Evolutionary conservation across 2,888 invertebrate species (phyloP).

Genomic region (Nephrotoma appendiculata): DNA sequence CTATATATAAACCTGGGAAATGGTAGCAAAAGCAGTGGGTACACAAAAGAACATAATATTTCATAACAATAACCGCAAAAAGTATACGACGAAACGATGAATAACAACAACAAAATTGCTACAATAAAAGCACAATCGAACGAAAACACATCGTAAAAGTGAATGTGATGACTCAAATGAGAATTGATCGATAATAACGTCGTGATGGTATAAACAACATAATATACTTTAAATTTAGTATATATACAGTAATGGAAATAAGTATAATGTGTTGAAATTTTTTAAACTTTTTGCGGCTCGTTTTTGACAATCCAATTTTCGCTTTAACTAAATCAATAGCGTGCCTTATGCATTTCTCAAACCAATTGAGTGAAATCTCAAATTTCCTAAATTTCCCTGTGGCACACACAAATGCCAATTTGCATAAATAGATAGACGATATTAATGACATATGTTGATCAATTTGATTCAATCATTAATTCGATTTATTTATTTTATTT

Average conservation of each 20-base stretch:
- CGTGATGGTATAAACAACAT: background rate
- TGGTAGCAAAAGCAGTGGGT: background rate
- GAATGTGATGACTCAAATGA: background rate
- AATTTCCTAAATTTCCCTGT: too few relatives aligned
- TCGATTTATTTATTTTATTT: too few relatives aligned
- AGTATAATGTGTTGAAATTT: too few relatives aligned
- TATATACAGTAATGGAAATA: background rate
- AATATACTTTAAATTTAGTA: background rate
- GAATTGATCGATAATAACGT: background rate
- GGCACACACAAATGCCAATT: too few relatives aligned
- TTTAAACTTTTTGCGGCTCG: too few relatives aligned
- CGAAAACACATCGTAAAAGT: background rate
- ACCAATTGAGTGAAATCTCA: too few relatives aligned
- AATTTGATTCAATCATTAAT: too few relatives aligned
- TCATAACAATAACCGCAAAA: background rate
- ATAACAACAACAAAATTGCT: background rate
- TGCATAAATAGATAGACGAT: too few relatives aligned
- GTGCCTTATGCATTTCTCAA: too few relatives aligned
- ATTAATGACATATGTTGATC: too few relatives aligned
- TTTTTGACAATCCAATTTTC: too few relatives aligned
- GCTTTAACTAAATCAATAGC: too few relatives aligned
- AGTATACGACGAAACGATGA: background rate
- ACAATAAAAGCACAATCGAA: background rate
- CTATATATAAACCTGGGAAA: background rate
- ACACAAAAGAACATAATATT: background rate